Percentiles rank a stretch among this genome's conserved stretches.
These are phyloP conservation scores for Heteropelma amictum DNA, from an alignment of 2,888 invertebrate species.

Conservation along the genomic window DNA sequence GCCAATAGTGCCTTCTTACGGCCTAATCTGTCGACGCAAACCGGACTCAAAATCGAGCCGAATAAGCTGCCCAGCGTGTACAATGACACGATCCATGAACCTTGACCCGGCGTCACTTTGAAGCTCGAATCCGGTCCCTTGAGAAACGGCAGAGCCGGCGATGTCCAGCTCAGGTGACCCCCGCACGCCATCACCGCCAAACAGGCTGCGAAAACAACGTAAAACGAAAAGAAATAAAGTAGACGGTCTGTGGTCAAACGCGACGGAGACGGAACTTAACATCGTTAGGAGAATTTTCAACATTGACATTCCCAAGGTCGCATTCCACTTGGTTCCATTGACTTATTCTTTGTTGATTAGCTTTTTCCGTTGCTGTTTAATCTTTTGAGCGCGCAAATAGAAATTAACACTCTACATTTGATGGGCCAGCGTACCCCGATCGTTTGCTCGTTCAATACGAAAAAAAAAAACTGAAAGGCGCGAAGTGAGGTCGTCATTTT, in stretches of 20 bases:
- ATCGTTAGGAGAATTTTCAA: background rate
- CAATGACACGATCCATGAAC: constrained; percentile 71
- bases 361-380: too few species aligned
- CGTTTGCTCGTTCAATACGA: background rate
- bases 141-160: constrained; percentile 69
- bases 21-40: constrained; percentile 68
- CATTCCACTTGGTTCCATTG: too few species aligned
- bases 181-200: constrained; percentile 70
- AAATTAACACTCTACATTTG: too few species aligned
- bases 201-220: constrained; percentile 63
- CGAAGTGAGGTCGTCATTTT: background rate
- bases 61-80: constrained; percentile 68
- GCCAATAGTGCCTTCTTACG: constrained; percentile 68
- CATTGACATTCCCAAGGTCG: background rate
- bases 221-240: background rate
- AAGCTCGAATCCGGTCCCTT: constrained; percentile 63
- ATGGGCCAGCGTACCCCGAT: too few species aligned
- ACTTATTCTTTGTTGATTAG: too few species aligned
- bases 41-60: constrained; percentile 66
- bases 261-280: background rate
- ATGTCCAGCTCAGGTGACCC: constrained; percentile 71
- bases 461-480: background rate
- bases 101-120: constrained; percentile 66
- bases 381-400: too few species aligned
- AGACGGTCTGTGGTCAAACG: too few species aligned